Conservation (phyloP, 2,888 invertebrate genomes). For the Rhimphoctona megacephalus region DNA sequence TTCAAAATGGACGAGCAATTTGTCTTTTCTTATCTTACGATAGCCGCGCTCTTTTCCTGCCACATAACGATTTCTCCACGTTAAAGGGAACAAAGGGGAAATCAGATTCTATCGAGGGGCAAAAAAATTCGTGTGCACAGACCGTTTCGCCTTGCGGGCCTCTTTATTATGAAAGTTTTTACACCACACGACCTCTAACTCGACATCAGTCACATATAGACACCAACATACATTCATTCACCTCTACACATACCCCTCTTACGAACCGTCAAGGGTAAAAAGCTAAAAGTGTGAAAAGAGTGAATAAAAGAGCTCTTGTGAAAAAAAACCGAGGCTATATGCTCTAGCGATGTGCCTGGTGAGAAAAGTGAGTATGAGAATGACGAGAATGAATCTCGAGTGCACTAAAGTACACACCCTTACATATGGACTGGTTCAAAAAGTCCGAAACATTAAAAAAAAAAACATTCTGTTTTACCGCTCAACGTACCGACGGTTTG, state of each 20-base stretch:
- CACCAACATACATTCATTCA: background rate
- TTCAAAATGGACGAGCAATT: conserved; percentile 68
- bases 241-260: background rate
- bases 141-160: conserved; percentile 12
- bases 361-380: conserved; percentile 52
- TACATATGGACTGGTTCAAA: conserved; percentile 25
- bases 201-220: conserved; percentile 22
- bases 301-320: conserved; percentile 33
- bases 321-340: conserved; percentile 31
- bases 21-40: conserved; percentile 44
- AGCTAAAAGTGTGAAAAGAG: conserved; percentile 43
- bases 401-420: conserved; percentile 12
- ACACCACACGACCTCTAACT: conserved; percentile 20
- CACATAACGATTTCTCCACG: conserved; percentile 30
- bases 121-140: conserved; percentile 43
- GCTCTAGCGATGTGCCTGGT: conserved; percentile 8
- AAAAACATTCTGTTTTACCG: background rate
- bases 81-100: conserved; percentile 45
- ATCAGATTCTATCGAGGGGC: conserved; percentile 43
- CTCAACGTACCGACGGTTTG: background rate
- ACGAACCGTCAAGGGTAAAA: conserved; percentile 17
- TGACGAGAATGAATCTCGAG: conserved; percentile 46
- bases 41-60: conserved; percentile 7
- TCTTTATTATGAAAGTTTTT: conserved; percentile 41
- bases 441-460: background rate